A percentile compares a stretch with the other conserved stretches of the same genome.
Conservation (phyloP, 2,797 vertebrate species). For the Aulostomus chinensis region DNA sequence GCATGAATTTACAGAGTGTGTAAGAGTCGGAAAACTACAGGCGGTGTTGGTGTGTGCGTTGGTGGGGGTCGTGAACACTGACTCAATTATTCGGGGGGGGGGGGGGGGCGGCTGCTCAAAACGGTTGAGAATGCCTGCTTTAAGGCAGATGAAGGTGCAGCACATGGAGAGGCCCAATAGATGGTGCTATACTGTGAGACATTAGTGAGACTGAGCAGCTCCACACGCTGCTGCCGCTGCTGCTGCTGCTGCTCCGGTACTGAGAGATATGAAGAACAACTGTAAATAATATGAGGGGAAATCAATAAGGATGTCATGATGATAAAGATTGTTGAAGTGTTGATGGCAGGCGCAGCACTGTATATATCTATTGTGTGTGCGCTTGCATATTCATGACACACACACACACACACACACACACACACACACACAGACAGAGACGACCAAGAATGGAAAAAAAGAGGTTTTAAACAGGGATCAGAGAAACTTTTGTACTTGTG, state of each 20-base stretch:
- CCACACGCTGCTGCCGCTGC: too few species aligned
- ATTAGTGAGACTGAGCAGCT: conserved; percentile 32
- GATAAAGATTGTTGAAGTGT: not conserved
- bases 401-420: conserved; percentile 1
- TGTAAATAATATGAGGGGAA: conserved; percentile 1
- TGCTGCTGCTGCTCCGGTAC: conserved; percentile 4
- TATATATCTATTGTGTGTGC: not conserved
- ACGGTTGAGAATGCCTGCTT: too few species aligned
- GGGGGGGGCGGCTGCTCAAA: too few species aligned
- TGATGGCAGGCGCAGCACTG: not conserved
- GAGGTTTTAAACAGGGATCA: conserved; percentile 58
- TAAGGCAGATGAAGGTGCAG: conserved; percentile 50
- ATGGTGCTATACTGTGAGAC: conserved; percentile 72
- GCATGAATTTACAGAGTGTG: too few species aligned
- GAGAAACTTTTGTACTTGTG: conserved; percentile 68
- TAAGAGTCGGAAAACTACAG: too few species aligned
- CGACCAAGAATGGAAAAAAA: conserved; percentile 1
- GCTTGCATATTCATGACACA: conserved; percentile 18
- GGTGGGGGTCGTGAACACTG: too few species aligned
- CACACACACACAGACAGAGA: conserved; percentile 13
- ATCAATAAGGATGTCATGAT: not conserved
- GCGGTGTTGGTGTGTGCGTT: too few species aligned
- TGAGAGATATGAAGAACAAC: not conserved
- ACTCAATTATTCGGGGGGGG: too few species aligned
- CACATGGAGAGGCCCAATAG: conserved; percentile 63